phyloP scores from a whole-genome alignment of 2,797 vertebrate species.

The Aviceda cuculoides region DNA sequence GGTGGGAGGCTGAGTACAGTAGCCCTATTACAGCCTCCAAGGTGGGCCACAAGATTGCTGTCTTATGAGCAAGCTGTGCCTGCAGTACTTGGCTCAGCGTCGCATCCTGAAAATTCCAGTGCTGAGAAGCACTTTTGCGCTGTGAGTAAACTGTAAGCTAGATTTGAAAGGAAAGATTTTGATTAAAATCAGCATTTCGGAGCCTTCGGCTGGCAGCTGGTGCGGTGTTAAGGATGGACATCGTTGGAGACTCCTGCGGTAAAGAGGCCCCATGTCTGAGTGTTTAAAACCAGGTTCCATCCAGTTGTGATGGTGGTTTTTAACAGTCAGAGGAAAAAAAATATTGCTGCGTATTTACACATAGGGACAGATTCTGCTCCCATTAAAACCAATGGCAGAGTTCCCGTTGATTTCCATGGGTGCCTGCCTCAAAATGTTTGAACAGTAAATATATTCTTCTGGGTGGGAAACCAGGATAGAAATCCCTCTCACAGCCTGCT shows the following conservation, averaged over 20 bases:
- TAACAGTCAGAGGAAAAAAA: constrained; percentile 40
- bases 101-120: constrained; percentile 64
- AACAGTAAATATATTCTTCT: constrained; percentile 65
- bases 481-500: constrained; percentile 53
- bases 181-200: constrained; percentile 61
- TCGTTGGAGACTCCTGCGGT: constrained; percentile 22
- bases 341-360: constrained; percentile 33
- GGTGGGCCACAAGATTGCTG: constrained; percentile 66
- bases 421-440: constrained; percentile 59
- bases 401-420: constrained; percentile 54
- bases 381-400: constrained; percentile 49
- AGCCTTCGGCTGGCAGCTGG: constrained; percentile 14
- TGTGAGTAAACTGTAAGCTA: constrained; percentile 53
- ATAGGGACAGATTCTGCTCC: constrained; percentile 45
- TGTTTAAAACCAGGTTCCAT: constrained; percentile 42
- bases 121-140: constrained; percentile 60
- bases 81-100: constrained; percentile 58
- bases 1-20: constrained; percentile 69
- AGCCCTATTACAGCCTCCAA: constrained; percentile 70
- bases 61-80: constrained; percentile 63
- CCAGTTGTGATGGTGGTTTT: constrained; percentile 52
- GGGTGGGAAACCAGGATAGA: constrained; percentile 57
- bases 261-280: constrained; percentile 29
- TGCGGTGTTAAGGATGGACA: constrained; percentile 34
- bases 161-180: constrained; percentile 56